phyloP scores from a whole-genome alignment of 1,140 invertebrate genomes.

The Danaus plexippus region DNA sequence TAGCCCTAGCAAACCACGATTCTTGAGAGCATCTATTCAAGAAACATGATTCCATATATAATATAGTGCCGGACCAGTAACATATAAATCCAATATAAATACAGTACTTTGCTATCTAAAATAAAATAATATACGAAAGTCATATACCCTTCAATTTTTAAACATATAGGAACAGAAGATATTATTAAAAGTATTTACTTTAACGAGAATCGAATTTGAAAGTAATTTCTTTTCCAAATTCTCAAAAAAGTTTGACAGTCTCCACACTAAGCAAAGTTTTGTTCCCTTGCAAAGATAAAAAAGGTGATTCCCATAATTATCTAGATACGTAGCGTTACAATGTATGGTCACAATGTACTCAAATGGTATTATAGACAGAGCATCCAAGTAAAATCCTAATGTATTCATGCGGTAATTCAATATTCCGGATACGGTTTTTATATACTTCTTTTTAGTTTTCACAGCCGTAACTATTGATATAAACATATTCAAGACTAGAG shows the following conservation, averaged over 20 bases:
- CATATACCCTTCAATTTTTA: too few relatives aligned
- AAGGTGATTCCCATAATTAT: slow-evolving; percentile 50
- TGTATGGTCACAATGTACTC: slow-evolving; percentile 61
- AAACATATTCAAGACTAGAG: slow-evolving; percentile 44
- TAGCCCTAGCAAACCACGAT: slow-evolving; percentile 59
- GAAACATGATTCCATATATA: slow-evolving; percentile 65
- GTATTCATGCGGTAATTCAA: slow-evolving; percentile 55
- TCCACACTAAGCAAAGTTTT: slow-evolving; percentile 59
- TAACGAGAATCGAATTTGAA: slow-evolving; percentile 47
- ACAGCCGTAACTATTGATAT: slow-evolving; percentile 50
- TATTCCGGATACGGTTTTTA: slow-evolving; percentile 46
- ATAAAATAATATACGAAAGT: slow-evolving; percentile 5
- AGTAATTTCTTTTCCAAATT: slow-evolving; percentile 50
- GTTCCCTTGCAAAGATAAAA: slow-evolving; percentile 59
- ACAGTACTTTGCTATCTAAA: slow-evolving; percentile 59
- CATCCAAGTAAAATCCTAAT: slow-evolving; percentile 60
- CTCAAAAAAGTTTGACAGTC: slow-evolving; percentile 57
- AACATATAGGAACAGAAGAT: neutral
- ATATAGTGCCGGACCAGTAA: slow-evolving; percentile 63
- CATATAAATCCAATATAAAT: slow-evolving; percentile 56
- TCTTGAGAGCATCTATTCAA: slow-evolving; percentile 53
- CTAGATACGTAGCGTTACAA: slow-evolving; percentile 36
- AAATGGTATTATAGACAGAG: slow-evolving; percentile 57
- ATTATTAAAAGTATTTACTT: slow-evolving; percentile 29
- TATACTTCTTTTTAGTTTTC: slow-evolving; percentile 54